Evolutionary conservation across 2,113 vertebrate species (phyloP), one percentile per base, ranked within the genome.

Genomic region (Gambusia affinis): DNA sequence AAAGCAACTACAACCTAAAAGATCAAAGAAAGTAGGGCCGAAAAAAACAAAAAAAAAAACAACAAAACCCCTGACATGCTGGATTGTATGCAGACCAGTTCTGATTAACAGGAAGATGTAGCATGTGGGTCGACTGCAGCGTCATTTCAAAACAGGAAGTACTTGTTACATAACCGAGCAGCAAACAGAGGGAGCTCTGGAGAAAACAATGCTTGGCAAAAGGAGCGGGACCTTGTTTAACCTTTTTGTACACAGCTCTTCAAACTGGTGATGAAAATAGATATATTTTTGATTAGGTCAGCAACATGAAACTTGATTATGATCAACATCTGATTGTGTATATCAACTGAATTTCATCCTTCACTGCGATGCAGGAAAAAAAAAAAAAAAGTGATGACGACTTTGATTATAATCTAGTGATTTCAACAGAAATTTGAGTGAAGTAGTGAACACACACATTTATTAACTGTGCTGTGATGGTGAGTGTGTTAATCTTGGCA

Each of bases 111-210:
- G 35, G 22, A 8, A 12, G 14, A n/a, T 24, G 33, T 1, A 33
- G 30, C 60, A 78, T 64, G 39, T 62, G 37, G 67, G 30, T 12
- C 0, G 42, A 78, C 35, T 64, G 72, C n/a, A 4, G 8, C 0
- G 28, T 69, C 79, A 88, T 70, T 85, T 86, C 42, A 75, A 92
- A 91, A 91, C 88, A 92, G 92, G 92, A 93, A 93, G 85, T 44
- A 8, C 62, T 76, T 5, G 72, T 93, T 91, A 86, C 75, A 91
- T 90, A 91, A 90, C 24, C 1, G 17, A 66, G 69, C 62, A 57
- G 51, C 61, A 0, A 17, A 7, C 33, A 29, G 29, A 72, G 27
- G 75, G 33, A 68, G 68, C 62, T 85, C 76, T 67, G 77, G 68
- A 78, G 42, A 87, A 84, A 63, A 83, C 37, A 31, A 51, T 0